Base-by-base conservation (phyloP, 2,888 invertebrate species). In the Idaea aversata region DNA sequence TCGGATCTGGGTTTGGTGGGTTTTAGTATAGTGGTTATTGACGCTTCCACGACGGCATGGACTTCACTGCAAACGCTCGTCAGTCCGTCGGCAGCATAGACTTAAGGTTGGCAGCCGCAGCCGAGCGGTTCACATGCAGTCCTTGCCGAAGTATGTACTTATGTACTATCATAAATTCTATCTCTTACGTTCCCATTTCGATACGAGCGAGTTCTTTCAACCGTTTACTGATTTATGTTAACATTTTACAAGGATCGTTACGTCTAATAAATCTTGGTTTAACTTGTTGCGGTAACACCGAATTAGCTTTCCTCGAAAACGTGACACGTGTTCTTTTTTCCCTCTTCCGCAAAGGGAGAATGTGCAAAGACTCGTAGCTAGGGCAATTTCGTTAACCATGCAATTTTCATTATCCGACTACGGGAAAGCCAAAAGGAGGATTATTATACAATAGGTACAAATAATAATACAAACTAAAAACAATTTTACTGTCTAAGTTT, bases 181-280 rank as follows among this genome's bases (percentile, higher is more conserved):
- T 81, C 77, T 78, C 76, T 77, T 79, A 34, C 59, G 34, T 34
- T 59, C 34, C 34, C 76, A 74, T 75, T 77, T 70, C 75, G 74
- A 64, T 69, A 64, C 66, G 62, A 66, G 62, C 67, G 67, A 63
- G 80, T 76, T 80, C 74, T 75, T 77, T 77, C 75, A 77, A 80
- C 78, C 81, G 83, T 82, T 83, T 79, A 75, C 78, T 87, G 88
- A 88, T 88, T 88, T 89, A 88, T 87, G 84, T 79, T 76, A 80
- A 80, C 81, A 83, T 86, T 86, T 86, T 82, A 85, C 83, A 83
- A 81, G 83, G 80, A 84, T 84, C 85, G 87, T 87, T 86, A 86
- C 84, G 84, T 81, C 78, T 83, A 84, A 87, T 89, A 88, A 88
- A 89, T 89, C 88, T 68, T 84, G 77, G 70, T 81, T 86, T 88